Evolutionary conservation across 1,140 invertebrate species (phyloP), one percentile per base, ranked within the genome.

Genomic region (Microplitis mediator): DNA sequence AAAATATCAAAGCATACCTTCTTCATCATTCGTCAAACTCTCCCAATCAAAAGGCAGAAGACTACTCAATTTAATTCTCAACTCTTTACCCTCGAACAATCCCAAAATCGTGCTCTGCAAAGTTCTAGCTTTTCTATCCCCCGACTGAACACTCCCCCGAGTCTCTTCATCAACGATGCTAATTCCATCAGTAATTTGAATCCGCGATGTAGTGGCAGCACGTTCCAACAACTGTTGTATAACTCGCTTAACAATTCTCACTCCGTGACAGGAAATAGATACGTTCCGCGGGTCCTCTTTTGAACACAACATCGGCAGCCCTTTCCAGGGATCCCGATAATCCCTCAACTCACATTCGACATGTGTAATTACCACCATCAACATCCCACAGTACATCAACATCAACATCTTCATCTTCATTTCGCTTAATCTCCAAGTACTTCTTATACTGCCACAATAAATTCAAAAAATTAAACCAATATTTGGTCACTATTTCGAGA

Each of bases 1-100:
- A 23, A 23, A 23, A 23, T 23, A 0, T 5, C 50, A 11, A 34
- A 62, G 34, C 6, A 23, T 16, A 50, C 31, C 61, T 68, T 60
- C 11, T 6, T 4, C 16, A n/a, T 36, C 4, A 39, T 3, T 56
- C 4, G 23, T n/a, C 23, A 61, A 61, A 32, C 13, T 56, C 61
- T 85, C 84, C 6, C 86, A 65, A 74, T 85, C 83, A 0, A 76
- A 61, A 0, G 86, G 85, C 8, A 85, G 56, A 56, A 94, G 82
- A 78, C 90, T 92, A 0, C 90, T 90, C 58, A 94, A 81, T 73
- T 90, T 92, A 4, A 94, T 90, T 75, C 91, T 89, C 1, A 94
- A 78, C 76, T 94, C 93, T 76, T 93, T 91, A 6, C 86, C 91
- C 73, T 91, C 88, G 2, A 94, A 78, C 76, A 93, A 93, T 67